Evolutionary conservation across 2,888 invertebrate genomes (phyloP).

Genomic region (Mamestra brassicae): DNA sequence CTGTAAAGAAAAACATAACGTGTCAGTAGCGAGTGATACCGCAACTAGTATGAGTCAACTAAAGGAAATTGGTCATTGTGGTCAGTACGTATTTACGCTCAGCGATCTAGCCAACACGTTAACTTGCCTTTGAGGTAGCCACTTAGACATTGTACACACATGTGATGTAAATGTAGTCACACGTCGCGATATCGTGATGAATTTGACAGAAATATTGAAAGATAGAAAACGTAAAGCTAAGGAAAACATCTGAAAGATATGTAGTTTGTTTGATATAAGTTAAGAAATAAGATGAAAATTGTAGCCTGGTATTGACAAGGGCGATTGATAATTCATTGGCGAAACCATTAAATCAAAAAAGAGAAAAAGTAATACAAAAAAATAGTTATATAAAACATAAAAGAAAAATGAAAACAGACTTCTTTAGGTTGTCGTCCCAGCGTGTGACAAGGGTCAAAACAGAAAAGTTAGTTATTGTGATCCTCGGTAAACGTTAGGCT

Average conservation of each 20-base stretch:
- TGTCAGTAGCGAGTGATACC: slow-evolving; percentile 47
- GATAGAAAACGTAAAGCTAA: neutral
- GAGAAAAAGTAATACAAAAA: neutral
- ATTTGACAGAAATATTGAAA: neutral
- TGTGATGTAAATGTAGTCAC: slow-evolving; percentile 35
- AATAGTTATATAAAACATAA: neutral
- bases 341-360: slow-evolving; percentile 5
- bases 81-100: slow-evolving; percentile 60
- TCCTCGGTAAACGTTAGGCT: slow-evolving; percentile 35
- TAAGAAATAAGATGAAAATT: neutral
- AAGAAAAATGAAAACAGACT: slow-evolving; percentile 29
- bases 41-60: slow-evolving; percentile 61
- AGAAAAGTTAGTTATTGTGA: slow-evolving; percentile 52
- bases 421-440: slow-evolving; percentile 27
- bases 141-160: slow-evolving; percentile 49
- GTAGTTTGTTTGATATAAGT: too few relatives aligned
- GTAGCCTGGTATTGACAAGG: neutral
- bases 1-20: slow-evolving; percentile 58
- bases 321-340: neutral
- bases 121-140: slow-evolving; percentile 54
- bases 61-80: slow-evolving; percentile 64
- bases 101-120: slow-evolving; percentile 57
- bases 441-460: slow-evolving; percentile 54
- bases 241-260: neutral
- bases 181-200: neutral